Evolutionary conservation across 2,888 invertebrate species (phyloP).

Genomic region (Bugula neritina): DNA sequence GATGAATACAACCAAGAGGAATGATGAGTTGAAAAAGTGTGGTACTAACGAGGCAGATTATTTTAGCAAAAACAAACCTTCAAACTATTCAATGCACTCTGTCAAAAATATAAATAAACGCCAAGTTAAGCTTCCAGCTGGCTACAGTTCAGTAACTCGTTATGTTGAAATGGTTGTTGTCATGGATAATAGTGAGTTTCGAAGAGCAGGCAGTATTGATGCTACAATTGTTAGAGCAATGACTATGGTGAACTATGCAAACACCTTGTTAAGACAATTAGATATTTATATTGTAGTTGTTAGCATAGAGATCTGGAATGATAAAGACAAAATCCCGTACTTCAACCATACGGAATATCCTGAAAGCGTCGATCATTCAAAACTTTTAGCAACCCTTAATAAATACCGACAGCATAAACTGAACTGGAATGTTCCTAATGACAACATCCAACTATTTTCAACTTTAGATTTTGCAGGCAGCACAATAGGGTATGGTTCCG

Average conservation of each 20-base stretch:
- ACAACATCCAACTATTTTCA: constrained; percentile 83
- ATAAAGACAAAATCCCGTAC: constrained; percentile 75
- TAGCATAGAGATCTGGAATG: constrained; percentile 92
- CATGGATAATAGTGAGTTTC: constrained; percentile 37
- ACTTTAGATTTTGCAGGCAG: neutral
- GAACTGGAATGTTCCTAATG: constrained; percentile 79
- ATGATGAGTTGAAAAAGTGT: too few species aligned
- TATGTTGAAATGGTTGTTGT: constrained; percentile 51
- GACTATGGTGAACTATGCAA: constrained; percentile 26
- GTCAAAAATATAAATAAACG: too few species aligned
- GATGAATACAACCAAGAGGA: too few species aligned
- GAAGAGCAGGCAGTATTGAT: constrained; percentile 2
- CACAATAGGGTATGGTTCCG: constrained; percentile 33
- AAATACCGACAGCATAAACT: constrained; percentile 76
- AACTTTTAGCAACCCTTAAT: constrained; percentile 82
- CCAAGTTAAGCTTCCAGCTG: constrained; percentile 36
- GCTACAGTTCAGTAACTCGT: constrained; percentile 40
- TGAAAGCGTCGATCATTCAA: too few species aligned
- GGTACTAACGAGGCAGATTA: too few species aligned
- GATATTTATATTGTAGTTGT: constrained; percentile 93
- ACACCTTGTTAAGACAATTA: constrained; percentile 77
- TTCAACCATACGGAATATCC: constrained; percentile 49
- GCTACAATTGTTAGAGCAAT: constrained; percentile 2
- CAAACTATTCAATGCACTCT: too few species aligned
- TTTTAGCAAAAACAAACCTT: too few species aligned